phyloP scores from a whole-genome alignment of 2,888 invertebrate genomes.

The Papilio demoleus region DNA sequence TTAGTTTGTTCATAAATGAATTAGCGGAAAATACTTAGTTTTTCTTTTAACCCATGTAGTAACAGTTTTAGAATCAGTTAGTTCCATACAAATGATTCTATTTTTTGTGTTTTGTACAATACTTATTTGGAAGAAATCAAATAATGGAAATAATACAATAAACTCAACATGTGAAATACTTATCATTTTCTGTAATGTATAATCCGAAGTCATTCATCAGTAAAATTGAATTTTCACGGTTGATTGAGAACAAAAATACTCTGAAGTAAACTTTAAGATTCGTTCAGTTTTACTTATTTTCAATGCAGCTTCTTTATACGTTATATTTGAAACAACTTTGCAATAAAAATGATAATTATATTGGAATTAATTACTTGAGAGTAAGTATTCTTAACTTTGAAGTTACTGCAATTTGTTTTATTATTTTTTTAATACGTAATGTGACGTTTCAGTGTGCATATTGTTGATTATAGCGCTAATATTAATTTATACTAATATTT shows the following conservation, averaged over 20 bases:
- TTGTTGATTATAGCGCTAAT: slow-evolving; percentile 47
- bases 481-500: slow-evolving; percentile 47
- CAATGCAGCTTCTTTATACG: slow-evolving; percentile 22
- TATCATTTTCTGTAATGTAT: slow-evolving; percentile 44
- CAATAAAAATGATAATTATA: slow-evolving; percentile 34
- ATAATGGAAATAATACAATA: not conserved
- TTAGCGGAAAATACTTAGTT: not conserved
- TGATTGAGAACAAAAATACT: slow-evolving; percentile 46
- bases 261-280: not conserved
- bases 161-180: not conserved
- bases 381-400: slow-evolving; percentile 41
- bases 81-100: not conserved
- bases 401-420: not conserved
- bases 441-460: slow-evolving; percentile 53
- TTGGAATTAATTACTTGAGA: slow-evolving; percentile 44
- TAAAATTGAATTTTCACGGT: slow-evolving; percentile 64
- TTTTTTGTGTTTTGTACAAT: not conserved
- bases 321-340: not conserved
- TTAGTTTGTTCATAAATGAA: slow-evolving; percentile 29
- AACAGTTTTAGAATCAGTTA: not conserved
- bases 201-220: slow-evolving; percentile 55
- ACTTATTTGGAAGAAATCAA: not conserved
- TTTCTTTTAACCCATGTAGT: not conserved
- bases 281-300: slow-evolving; percentile 20
- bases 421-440: not conserved